Percentiles rank a stretch among this genome's conserved stretches.
phyloP scores from a whole-genome alignment of 2,888 invertebrate genomes.

The Ashinkailepas kermadecensis region DNA sequence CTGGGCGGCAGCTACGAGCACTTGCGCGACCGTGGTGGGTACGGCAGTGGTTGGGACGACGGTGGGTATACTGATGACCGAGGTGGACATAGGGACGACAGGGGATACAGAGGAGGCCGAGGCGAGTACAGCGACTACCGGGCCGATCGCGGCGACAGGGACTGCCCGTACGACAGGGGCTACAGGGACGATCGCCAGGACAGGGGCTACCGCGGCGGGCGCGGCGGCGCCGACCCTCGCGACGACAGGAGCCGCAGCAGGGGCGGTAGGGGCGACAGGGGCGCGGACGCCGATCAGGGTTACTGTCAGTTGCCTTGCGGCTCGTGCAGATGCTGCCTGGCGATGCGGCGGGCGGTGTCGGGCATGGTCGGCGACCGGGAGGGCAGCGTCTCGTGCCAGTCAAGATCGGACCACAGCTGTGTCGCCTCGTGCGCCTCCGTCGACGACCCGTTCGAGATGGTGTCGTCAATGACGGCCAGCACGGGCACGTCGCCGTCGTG shows the following conservation, averaged over 20 bases:
- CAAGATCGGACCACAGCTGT: background rate
- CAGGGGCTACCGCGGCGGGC: background rate
- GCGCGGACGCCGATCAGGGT: background rate
- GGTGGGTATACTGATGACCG: no score
- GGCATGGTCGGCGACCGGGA: background rate
- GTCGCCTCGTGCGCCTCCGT: background rate
- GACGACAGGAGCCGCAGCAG: background rate
- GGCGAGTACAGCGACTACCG: background rate
- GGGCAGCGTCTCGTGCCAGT: background rate
- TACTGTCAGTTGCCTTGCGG: background rate
- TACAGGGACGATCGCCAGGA: background rate
- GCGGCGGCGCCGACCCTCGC: background rate
- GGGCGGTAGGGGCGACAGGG: background rate
- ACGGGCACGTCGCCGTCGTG: background rate
- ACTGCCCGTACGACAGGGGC: background rate
- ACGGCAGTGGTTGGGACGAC: no score
- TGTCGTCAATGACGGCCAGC: background rate
- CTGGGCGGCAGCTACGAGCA: no score
- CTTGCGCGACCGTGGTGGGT: no score
- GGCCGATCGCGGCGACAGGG: background rate
- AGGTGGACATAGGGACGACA: background rate
- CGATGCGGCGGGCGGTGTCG: background rate
- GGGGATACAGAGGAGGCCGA: background rate
- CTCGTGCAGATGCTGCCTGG: background rate
- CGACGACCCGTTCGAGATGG: background rate